These are phyloP conservation scores for Pocillopora grandis DNA, from an alignment of 92 coral and sea anemone genomes.

Conservation along the genomic window DNA sequence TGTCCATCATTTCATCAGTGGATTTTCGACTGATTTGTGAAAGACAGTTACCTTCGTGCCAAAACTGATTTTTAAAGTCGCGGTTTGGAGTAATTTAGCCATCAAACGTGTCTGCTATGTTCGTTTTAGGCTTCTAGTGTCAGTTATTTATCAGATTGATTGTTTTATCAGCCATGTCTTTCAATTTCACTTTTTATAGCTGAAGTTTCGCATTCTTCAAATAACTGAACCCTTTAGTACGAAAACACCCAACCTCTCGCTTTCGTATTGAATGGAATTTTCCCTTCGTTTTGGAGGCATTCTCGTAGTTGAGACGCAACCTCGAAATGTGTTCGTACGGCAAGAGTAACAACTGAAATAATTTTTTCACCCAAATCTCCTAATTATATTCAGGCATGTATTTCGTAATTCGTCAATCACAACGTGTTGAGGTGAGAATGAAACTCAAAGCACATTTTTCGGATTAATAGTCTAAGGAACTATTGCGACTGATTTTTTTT, in stretches of 20 bases:
- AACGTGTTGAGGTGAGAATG: too few species aligned
- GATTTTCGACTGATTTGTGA: too few species aligned
- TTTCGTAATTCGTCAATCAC: too few species aligned
- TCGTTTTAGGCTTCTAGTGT: background rate
- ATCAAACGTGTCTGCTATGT: background rate
- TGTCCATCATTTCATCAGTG: too few species aligned
- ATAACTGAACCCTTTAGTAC: slow-evolving; percentile 3
- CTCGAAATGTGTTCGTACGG: too few species aligned
- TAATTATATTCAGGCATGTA: too few species aligned
- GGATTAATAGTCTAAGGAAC: too few species aligned
- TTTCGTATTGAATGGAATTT: background rate
- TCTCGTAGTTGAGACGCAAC: background rate
- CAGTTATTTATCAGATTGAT: slow-evolving; percentile 30
- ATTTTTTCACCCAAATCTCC: too few species aligned
- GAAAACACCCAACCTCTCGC: background rate
- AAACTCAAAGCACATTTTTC: too few species aligned
- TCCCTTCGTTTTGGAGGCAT: background rate
- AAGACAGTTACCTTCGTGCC: background rate
- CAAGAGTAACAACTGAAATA: too few species aligned
- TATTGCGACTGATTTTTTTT: too few species aligned
- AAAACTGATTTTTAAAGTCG: background rate
- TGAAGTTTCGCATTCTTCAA: slow-evolving; percentile 1
- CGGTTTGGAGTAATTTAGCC: slow-evolving; percentile 1
- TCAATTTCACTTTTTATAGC: slow-evolving; percentile 6
- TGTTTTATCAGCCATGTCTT: slow-evolving; percentile 2